Percentiles rank a stretch among this genome's conserved stretches.
phyloP scores from a whole-genome alignment of 2,888 invertebrate genomes.

The Omphaloscelis lunosa region DNA sequence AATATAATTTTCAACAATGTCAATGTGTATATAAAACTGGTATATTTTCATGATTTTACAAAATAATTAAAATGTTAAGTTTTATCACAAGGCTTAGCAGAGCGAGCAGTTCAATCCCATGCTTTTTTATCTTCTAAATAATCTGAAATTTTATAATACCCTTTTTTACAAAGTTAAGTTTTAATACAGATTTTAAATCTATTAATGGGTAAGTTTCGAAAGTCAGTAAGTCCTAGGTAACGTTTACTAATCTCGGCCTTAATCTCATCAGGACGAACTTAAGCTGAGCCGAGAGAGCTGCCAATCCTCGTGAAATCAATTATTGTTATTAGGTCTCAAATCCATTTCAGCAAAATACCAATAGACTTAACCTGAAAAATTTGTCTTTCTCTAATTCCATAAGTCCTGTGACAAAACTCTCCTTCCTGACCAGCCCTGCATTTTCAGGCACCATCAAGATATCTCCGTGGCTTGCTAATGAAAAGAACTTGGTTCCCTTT shows the following conservation, averaged over 20 bases:
- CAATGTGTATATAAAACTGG: no score
- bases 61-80: no score
- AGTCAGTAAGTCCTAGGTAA: not conserved
- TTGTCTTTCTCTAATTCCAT: not conserved
- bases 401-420: not conserved
- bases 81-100: no score
- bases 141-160: no score
- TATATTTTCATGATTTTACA: no score
- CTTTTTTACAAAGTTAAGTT: no score
- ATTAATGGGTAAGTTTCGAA: no score
- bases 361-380: not conserved
- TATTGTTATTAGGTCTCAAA: not conserved
- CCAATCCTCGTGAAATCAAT: not conserved
- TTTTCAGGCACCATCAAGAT: slow-evolving; percentile 83
- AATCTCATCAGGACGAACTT: not conserved
- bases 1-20: no score
- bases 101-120: no score
- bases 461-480: slow-evolving; percentile 83
- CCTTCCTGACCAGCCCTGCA: slow-evolving; percentile 54
- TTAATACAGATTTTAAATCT: no score
- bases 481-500: slow-evolving; percentile 87
- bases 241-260: not conserved
- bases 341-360: not conserved
- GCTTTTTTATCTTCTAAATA: no score
- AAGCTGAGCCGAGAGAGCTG: not conserved